Evolutionary conservation across 2,797 vertebrate genomes (phyloP), one percentile per base, ranked within the genome.

Genomic region (Alca torda): DNA sequence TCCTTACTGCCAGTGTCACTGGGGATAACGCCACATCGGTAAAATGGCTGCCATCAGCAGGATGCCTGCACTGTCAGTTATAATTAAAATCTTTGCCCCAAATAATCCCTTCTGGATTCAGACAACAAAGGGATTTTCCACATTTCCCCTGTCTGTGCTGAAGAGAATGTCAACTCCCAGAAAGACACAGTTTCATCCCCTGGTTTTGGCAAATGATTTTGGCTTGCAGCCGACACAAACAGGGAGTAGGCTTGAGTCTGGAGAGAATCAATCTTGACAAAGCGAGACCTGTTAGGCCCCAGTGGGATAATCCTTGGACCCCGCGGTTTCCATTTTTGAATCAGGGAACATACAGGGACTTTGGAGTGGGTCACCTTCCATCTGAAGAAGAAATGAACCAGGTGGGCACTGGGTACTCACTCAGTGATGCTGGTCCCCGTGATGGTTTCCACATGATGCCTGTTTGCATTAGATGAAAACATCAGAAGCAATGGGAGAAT

Each of bases 31-130:
- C 54, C 2, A 7, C 69, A 12, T 82, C 0, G 0, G 45, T 23
- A 78, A 83, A 87, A 54, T 85, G 92, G 93, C 90, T 95, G 83
- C 75, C 81, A 72, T 85, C 93, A 95, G 94, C 94, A 93, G 84
- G 70, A 64, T 0, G 1, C 64, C 59, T 41, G 39, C 77, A 1
- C 67, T 90, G 83, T 90, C 77, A 54, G 23, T 18, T 89, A 70
- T 53, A 70, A 90, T 93, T 60, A 87, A 76, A 84, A 60, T 90
- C 90, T 82, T 75, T 35, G 17, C 35, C 59, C 72, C 30, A 39
- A 53, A 69, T 65, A 75, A 67, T 85, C 90, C 51, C n/a, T 82
- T 48, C 63, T 0, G 6, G 83, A 86, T 53, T 50, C 39, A 26
- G 54, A 64, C 61, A 65, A 6, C 0, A 0, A 54, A 84, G 31